Evolutionary conservation across 2,797 vertebrate species (phyloP), one percentile per base, ranked within the genome.

Genomic region (Champsocephalus gunnari): DNA sequence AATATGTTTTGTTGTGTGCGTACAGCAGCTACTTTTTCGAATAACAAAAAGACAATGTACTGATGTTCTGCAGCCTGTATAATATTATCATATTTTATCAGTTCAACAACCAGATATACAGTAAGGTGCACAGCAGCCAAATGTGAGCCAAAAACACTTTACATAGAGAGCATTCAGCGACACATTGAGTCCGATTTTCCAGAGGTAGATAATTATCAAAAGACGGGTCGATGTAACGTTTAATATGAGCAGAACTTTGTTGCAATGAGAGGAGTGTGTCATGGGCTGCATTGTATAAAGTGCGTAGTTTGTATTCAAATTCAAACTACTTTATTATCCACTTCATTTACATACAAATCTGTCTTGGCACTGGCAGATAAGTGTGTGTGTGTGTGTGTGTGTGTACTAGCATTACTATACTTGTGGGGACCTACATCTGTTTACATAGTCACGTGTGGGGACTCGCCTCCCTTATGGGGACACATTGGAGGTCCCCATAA

Each of bases 101-200:
- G 79, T 81, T 70, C 28, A 78, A 58, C 43, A 67, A 54, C 48
- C 54, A 63, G 80, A 81, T 55, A 81, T 55, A 77, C 24, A 24
- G 24, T 24, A 3, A 66, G 45, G 71, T 44, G 48, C 60, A 58
- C 32, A 80, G 19, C 47, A 45, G 19, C 71, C 58, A 41, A 45
- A 73, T 74, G 41, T 79, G 58, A 85, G 68, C 12, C n/a, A 63
- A 70, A 73, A 66, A 76, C 70, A 44, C 66, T 51, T 44, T 71
- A 61, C 74, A 79, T 32, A 75, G n/a, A 84, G 55, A 80, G 78
- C 79, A 68, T 55, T 38, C 63, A 77, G 87, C 73, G 71, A 67
- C 71, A 84, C 78, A 83, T 71, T 75, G 66, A 80, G 68, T 58
- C 48, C 69, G 32, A 68, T 55, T 77, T 49, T 24, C 53, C 32